These are phyloP conservation scores for Nanorana parkeri DNA, from an alignment of 2,113 vertebrate genomes.

Conservation along the genomic window DNA sequence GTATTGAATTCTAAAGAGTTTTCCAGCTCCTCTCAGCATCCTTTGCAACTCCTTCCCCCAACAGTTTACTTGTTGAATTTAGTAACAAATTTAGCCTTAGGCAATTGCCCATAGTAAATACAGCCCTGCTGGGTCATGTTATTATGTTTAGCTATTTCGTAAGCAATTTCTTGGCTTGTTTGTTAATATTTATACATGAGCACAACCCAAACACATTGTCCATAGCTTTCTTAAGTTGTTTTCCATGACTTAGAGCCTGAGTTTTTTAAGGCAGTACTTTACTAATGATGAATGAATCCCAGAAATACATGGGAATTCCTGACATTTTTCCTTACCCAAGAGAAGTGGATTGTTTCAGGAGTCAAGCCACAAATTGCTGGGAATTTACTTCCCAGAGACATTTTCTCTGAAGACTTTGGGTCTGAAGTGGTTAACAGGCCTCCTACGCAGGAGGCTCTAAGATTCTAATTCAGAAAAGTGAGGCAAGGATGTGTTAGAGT, in stretches of 20 bases:
- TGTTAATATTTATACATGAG: not conserved
- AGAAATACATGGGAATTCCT: constrained; percentile 30
- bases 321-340: constrained; percentile 29
- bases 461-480: constrained; percentile 6
- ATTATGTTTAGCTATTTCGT: constrained; percentile 5
- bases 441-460: constrained; percentile 12
- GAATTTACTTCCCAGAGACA: constrained; percentile 45
- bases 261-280: constrained; percentile 2
- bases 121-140: not conserved
- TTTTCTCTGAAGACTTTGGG: constrained; percentile 16
- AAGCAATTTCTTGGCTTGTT: not conserved
- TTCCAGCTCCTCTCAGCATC: too few relatives aligned
- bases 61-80: too few relatives aligned
- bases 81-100: too few relatives aligned
- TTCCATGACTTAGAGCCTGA: not conserved
- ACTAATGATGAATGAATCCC: constrained; percentile 12
- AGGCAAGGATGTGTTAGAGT: not conserved
- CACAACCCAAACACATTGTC: constrained; percentile 46
- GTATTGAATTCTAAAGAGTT: too few relatives aligned
- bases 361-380: constrained; percentile 29
- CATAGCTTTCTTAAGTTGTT: constrained; percentile 3
- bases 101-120: too few relatives aligned
- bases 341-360: constrained; percentile 38
- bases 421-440: not conserved
- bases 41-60: too few relatives aligned